Conservation (phyloP, 2,888 invertebrate species). For the Noctua janthe region DNA sequence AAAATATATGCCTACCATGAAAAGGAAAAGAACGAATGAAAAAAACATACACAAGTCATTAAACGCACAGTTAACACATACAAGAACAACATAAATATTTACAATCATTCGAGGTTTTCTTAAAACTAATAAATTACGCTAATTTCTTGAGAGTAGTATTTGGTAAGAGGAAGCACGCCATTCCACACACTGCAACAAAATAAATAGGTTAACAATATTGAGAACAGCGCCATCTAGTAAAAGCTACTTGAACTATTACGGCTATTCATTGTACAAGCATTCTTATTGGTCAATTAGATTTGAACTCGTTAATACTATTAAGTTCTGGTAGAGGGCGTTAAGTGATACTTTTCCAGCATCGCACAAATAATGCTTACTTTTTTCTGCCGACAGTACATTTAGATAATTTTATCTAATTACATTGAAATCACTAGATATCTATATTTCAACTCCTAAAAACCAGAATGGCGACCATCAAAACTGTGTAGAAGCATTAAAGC, state of each 20-base stretch:
- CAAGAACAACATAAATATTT: slow-evolving; percentile 28
- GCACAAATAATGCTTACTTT: background rate
- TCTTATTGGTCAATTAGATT: slow-evolving; percentile 13
- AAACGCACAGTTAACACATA: slow-evolving; percentile 8
- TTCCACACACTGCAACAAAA: slow-evolving; percentile 81
- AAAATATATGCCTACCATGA: background rate
- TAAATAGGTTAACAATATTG: slow-evolving; percentile 20
- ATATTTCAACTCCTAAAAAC: background rate
- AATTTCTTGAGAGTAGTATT: slow-evolving; percentile 87
- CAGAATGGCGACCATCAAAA: background rate
- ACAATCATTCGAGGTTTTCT: slow-evolving; percentile 19
- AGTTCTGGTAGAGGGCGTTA: slow-evolving; percentile 25
- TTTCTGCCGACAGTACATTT: background rate
- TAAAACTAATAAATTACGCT: slow-evolving; percentile 72
- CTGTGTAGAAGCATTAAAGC: background rate
- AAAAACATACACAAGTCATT: background rate
- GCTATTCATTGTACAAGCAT: background rate
- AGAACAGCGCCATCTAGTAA: slow-evolving; percentile 59
- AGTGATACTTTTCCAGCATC: background rate
- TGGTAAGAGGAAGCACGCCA: slow-evolving; percentile 82
- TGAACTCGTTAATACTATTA: background rate
- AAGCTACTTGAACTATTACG: background rate
- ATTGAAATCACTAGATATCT: background rate
- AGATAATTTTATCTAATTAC: background rate
- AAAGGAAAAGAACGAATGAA: background rate